Conservation (phyloP, 1,140 invertebrate genomes). For the Teleopsis dalmanni region DNA sequence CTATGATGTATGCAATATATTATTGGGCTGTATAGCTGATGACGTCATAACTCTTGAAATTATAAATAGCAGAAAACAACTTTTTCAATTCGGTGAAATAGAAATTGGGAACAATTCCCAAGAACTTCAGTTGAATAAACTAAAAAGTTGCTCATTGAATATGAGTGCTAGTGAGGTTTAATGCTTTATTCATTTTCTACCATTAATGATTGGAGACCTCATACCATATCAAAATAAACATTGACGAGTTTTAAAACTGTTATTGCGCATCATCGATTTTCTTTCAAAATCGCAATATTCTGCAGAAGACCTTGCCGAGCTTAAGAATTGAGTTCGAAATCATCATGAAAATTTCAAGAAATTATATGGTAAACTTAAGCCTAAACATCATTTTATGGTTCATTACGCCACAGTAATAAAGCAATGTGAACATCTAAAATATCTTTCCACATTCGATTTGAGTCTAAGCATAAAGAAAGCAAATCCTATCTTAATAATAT, state of each 20-base stretch:
- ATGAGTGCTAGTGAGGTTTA: slow-evolving; percentile 4
- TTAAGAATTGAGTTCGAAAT: slow-evolving; percentile 2
- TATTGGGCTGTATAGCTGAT: slow-evolving; percentile 26
- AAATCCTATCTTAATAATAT: slow-evolving; percentile 3
- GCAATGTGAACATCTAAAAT: slow-evolving; percentile 7
- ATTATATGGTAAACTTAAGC: slow-evolving; percentile 9
- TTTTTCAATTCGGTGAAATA: slow-evolving; percentile 23
- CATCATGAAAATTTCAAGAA: slow-evolving; percentile 8
- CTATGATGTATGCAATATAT: slow-evolving; percentile 31
- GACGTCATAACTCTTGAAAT: slow-evolving; percentile 9
- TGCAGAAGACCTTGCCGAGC: slow-evolving; percentile 2
- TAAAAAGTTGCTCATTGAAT: slow-evolving; percentile 25
- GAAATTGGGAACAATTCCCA: slow-evolving; percentile 11
- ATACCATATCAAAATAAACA: slow-evolving; percentile 5
- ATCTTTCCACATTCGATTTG: slow-evolving; percentile 5
- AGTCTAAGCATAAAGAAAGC: slow-evolving; percentile 5
- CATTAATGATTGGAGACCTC: slow-evolving; percentile 9
- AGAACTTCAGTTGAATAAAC: slow-evolving; percentile 6
- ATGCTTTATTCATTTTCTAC: slow-evolving; percentile 1
- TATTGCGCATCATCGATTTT: slow-evolving; percentile 9
- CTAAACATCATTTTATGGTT: slow-evolving; percentile 11
- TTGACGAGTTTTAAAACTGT: slow-evolving; percentile 7
- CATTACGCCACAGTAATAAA: slow-evolving; percentile 11
- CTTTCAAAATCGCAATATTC: slow-evolving; percentile 1
- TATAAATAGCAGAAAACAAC: slow-evolving; percentile 17